phyloP scores from a whole-genome alignment of 2,888 invertebrate genomes.

The Hyles lineata region DNA sequence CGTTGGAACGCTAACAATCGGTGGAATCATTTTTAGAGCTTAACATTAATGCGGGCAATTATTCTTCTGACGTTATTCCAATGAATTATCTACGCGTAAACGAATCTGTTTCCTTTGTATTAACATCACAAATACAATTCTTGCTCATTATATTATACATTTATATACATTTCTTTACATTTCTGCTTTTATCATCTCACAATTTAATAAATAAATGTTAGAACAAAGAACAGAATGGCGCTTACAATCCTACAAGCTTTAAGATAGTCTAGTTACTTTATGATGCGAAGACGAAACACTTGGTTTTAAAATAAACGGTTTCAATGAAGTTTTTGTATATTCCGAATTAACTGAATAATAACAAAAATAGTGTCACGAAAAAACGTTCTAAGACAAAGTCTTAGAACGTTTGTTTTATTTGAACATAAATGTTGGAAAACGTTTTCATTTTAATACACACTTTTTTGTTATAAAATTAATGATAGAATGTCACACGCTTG shows the following conservation, averaged over 20 bases:
- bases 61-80: conserved; percentile 20
- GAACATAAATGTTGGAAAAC: too few relatives aligned
- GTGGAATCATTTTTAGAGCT: conserved; percentile 15
- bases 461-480: too few relatives aligned
- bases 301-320: not conserved
- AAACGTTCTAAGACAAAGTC: too few relatives aligned
- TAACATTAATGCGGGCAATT: conserved; percentile 6
- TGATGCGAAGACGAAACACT: not conserved
- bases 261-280: not conserved
- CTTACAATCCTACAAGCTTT: not conserved
- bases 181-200: not conserved
- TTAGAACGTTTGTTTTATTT: too few relatives aligned
- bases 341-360: too few relatives aligned
- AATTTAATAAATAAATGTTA: not conserved
- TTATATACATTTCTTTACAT: not conserved
- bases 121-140: not conserved
- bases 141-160: not conserved
- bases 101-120: conserved; percentile 11
- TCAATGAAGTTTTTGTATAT: too few relatives aligned
- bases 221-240: not conserved
- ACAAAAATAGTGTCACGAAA: too few relatives aligned
- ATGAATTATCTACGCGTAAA: conserved; percentile 19
- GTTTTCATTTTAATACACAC: too few relatives aligned
- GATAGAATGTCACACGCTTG: too few relatives aligned
- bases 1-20: conserved; percentile 3